A percentile compares a stretch with the other conserved stretches of the same genome.
phyloP scores from a whole-genome alignment of 2,797 vertebrate species.

The Arnoldichthys spilopterus region DNA sequence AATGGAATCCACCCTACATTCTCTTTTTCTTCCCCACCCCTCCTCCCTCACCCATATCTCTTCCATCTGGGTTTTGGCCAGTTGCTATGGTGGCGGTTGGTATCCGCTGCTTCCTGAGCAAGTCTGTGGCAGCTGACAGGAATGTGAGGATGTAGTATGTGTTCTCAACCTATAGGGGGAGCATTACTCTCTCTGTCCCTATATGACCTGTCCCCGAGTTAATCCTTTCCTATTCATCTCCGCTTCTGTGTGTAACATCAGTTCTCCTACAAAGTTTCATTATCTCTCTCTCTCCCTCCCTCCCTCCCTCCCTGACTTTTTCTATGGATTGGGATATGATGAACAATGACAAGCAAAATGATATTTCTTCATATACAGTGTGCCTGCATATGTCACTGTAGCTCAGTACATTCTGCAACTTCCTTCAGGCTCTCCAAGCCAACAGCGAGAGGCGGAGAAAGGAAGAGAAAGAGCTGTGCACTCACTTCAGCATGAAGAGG shows the following conservation, averaged over 20 bases:
- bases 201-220: slow-evolving; percentile 27
- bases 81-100: slow-evolving; percentile 55
- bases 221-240: slow-evolving; percentile 22
- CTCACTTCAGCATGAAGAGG: slow-evolving; percentile 11
- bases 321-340: neutral
- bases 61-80: slow-evolving; percentile 38
- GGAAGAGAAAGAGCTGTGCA: slow-evolving; percentile 65
- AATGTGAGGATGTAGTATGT: neutral
- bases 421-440: slow-evolving; percentile 67
- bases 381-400: slow-evolving; percentile 1
- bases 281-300: neutral
- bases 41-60: slow-evolving; percentile 18
- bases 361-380: neutral
- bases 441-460: slow-evolving; percentile 69
- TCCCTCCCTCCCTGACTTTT: neutral
- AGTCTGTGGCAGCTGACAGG: slow-evolving; percentile 11
- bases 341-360: slow-evolving; percentile 3
- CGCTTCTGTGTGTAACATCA: neutral
- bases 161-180: slow-evolving; percentile 23
- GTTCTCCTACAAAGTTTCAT: slow-evolving; percentile 9
- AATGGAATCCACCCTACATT: neutral
- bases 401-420: slow-evolving; percentile 20
- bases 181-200: slow-evolving; percentile 24
- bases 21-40: slow-evolving; percentile 11
- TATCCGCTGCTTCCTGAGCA: slow-evolving; percentile 37